A percentile compares a stretch with the other conserved stretches of the same genome.
Conservation (phyloP, 2,797 vertebrate genomes). For the Pterois miles region DNA sequence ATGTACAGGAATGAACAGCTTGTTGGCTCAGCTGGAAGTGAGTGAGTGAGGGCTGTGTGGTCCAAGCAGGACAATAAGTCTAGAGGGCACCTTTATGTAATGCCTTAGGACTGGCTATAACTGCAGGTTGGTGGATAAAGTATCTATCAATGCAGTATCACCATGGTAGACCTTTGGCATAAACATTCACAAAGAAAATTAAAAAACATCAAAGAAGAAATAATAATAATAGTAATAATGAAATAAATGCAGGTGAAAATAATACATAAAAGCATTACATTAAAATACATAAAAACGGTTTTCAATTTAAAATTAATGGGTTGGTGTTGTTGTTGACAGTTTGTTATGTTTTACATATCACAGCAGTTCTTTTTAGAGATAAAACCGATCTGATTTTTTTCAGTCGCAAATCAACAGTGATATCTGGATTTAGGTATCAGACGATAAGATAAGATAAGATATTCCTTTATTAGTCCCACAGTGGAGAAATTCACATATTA, state of each 20-base stretch:
- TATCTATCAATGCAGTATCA: background rate
- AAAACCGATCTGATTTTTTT: no score
- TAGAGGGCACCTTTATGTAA: constrained; percentile 5
- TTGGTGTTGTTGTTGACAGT: background rate
- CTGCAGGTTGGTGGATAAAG: background rate
- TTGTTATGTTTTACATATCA: no score
- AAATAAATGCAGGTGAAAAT: background rate
- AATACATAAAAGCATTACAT: no score
- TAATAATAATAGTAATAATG: background rate
- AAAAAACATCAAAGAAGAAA: background rate
- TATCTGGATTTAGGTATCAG: no score
- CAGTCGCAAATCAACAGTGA: no score
- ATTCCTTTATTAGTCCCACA: no score
- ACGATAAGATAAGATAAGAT: no score
- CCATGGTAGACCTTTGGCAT: background rate
- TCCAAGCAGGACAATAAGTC: background rate
- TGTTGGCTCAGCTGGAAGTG: constrained; percentile 52
- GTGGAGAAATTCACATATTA: no score
- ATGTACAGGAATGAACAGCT: constrained; percentile 40
- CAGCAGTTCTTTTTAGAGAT: no score
- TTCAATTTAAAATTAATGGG: background rate
- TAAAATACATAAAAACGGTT: background rate
- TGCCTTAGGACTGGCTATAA: background rate
- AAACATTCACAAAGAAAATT: background rate
- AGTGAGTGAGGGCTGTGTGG: background rate